Conservation (phyloP, 2,888 invertebrate genomes). For the Drosophila meridionalis region DNA sequence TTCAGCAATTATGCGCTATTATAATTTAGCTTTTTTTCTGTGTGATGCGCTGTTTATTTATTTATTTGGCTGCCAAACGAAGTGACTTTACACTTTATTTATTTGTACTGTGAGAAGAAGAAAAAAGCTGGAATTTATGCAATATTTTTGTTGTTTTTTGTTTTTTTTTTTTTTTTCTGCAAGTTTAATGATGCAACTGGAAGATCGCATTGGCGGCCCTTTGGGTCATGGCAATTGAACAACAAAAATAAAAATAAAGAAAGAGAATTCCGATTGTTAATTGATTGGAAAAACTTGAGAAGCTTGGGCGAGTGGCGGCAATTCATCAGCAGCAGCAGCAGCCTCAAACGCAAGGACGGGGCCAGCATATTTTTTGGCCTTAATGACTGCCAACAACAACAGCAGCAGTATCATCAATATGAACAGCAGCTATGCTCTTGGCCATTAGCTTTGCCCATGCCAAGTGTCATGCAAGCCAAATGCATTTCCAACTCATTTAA, state of each 20-base stretch:
- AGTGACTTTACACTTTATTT: slow-evolving; percentile 47
- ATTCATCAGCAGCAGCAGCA: slow-evolving; percentile 43
- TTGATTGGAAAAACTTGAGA: slow-evolving; percentile 32
- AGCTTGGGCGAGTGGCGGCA: slow-evolving; percentile 23
- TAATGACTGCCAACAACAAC: slow-evolving; percentile 36
- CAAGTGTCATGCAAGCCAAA: slow-evolving; percentile 40
- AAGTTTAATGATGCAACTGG: slow-evolving; percentile 29
- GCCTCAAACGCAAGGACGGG: slow-evolving; percentile 30
- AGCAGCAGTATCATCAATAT: slow-evolving; percentile 1
- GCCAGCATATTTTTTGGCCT: slow-evolving; percentile 31
- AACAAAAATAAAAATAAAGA: slow-evolving; percentile 1
- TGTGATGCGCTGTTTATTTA: slow-evolving; percentile 13
- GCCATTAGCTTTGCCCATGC: slow-evolving; percentile 45
- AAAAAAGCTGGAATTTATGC: slow-evolving; percentile 18
- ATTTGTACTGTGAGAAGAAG: slow-evolving; percentile 14
- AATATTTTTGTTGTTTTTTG: slow-evolving; percentile 15
- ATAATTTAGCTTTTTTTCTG: slow-evolving; percentile 37
- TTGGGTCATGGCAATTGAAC: slow-evolving; percentile 53
- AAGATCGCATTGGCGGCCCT: slow-evolving; percentile 34
- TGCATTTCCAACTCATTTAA: slow-evolving; percentile 67
- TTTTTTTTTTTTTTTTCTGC: neutral
- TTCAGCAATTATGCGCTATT: slow-evolving; percentile 44
- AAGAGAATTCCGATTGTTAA: slow-evolving; percentile 29
- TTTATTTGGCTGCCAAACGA: slow-evolving; percentile 16
- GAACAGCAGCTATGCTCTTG: slow-evolving; percentile 28